Percentiles rank a stretch among this genome's conserved stretches.
These are phyloP conservation scores for Ochropleura plecta DNA, from an alignment of 2,888 invertebrate genomes.

Conservation along the genomic window DNA sequence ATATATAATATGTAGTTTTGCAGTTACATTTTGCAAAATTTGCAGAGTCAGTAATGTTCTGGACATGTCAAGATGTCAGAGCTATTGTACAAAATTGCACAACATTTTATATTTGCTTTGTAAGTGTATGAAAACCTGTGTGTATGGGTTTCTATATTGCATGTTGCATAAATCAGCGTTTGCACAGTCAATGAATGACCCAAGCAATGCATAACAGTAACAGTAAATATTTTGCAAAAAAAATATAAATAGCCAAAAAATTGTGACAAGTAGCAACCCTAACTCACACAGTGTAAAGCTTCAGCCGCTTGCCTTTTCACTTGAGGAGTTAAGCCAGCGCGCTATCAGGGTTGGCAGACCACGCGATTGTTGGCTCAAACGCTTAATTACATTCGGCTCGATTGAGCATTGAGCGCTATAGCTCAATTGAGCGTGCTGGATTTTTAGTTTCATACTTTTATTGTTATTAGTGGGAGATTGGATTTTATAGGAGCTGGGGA, in stretches of 20 bases:
- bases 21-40: neutral
- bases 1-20: neutral
- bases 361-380: constrained; percentile 81
- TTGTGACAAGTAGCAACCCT: constrained; percentile 46
- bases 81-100: no score
- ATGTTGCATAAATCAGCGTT: no score
- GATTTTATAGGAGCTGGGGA: constrained; percentile 27
- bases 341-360: constrained; percentile 79
- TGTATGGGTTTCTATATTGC: no score
- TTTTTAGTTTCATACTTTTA: constrained; percentile 58
- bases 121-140: neutral
- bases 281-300: constrained; percentile 59
- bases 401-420: constrained; percentile 73
- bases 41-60: neutral
- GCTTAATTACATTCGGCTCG: constrained; percentile 80
- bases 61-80: neutral
- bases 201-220: no score
- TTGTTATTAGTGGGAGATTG: constrained; percentile 33
- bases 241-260: neutral
- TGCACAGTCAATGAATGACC: no score
- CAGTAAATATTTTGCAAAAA: no score
- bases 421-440: constrained; percentile 71
- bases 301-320: constrained; percentile 72
- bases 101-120: neutral
- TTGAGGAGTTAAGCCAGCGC: constrained; percentile 77